These are phyloP conservation scores for Agrochola lota DNA, from an alignment of 2,888 invertebrate genomes.

Conservation along the genomic window DNA sequence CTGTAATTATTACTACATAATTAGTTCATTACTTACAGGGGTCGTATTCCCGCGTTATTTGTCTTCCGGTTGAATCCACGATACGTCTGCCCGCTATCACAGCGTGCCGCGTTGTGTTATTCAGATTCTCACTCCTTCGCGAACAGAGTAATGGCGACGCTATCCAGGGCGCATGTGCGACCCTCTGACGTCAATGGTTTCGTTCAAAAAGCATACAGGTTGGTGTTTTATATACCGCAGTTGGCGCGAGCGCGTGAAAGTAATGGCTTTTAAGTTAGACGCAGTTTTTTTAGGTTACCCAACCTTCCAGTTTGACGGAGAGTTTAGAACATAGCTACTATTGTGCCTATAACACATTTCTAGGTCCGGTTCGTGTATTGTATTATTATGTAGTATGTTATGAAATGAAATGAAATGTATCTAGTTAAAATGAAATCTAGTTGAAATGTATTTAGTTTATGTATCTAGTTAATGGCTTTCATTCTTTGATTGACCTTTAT, in stretches of 20 bases:
- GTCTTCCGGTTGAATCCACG: slow-evolving; percentile 65
- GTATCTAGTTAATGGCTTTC: not conserved
- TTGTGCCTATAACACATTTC: not conserved
- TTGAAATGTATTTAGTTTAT: too few species aligned
- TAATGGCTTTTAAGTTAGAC: slow-evolving; percentile 55
- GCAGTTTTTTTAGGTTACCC: slow-evolving; percentile 43
- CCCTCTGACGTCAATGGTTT: slow-evolving; percentile 88
- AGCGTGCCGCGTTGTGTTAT: slow-evolving; percentile 81
- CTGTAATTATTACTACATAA: slow-evolving; percentile 68
- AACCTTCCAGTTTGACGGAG: slow-evolving; percentile 8
- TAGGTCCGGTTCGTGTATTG: not conserved
- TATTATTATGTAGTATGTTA: not conserved
- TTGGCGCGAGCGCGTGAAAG: slow-evolving; percentile 64
- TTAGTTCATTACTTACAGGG: slow-evolving; percentile 84
- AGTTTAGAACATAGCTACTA: not conserved
- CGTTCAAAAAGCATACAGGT: slow-evolving; percentile 89
- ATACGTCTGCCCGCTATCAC: slow-evolving; percentile 77
- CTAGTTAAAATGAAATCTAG: too few species aligned
- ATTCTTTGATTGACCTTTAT: not conserved
- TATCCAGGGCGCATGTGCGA: slow-evolving; percentile 76
- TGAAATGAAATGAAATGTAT: too few species aligned
- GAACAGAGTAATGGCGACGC: slow-evolving; percentile 70
- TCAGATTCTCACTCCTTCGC: slow-evolving; percentile 65
- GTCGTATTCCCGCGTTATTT: slow-evolving; percentile 80
- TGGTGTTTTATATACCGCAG: slow-evolving; percentile 75